A percentile compares a stretch with the other conserved stretches of the same genome.
Conservation (phyloP, 2,113 vertebrate genomes). For the Rana temporaria region DNA sequence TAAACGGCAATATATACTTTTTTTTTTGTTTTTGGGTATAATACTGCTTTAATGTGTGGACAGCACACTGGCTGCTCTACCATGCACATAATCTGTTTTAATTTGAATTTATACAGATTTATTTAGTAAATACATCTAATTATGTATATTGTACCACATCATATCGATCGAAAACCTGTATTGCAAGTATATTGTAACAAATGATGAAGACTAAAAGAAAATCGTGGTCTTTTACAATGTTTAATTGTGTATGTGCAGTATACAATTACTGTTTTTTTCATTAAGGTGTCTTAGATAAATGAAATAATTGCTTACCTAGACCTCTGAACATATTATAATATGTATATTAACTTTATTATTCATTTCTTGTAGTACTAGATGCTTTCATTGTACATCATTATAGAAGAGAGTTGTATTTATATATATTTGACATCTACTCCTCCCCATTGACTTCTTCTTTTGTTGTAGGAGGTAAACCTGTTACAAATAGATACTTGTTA, state of each 20-base stretch:
- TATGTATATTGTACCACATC: no score
- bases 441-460: constrained; percentile 13
- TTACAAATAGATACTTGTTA: constrained; percentile 82
- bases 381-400: constrained; percentile 17
- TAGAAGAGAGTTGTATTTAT: not conserved
- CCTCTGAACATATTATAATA: not conserved
- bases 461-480: constrained; percentile 70
- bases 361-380: not conserved
- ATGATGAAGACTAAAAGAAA: no score
- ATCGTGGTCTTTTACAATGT: not conserved
- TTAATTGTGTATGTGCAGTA: constrained; percentile 11
- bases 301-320: not conserved
- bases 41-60: no score
- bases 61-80: no score
- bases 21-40: no score
- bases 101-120: no score
- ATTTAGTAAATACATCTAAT: no score
- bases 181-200: no score
- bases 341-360: not conserved
- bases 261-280: not conserved
- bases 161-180: no score
- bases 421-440: constrained; percentile 5
- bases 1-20: no score
- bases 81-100: no score
- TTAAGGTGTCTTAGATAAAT: not conserved